Base-by-base conservation (phyloP, 2,888 invertebrate genomes). In the Maniola hyperantus region DNA sequence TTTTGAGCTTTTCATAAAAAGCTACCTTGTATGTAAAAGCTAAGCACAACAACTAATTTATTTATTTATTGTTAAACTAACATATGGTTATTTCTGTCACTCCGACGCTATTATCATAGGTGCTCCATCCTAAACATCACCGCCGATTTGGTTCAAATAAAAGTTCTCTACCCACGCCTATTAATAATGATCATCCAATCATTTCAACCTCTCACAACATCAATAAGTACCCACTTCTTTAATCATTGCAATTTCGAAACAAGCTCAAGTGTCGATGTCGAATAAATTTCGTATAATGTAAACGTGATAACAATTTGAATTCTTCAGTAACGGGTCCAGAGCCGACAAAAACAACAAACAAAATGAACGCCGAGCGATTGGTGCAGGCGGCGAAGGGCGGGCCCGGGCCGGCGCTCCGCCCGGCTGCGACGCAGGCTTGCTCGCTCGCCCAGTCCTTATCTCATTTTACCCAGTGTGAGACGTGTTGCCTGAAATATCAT, bases 251-350 rank as follows among this genome's bases (percentile, higher is more conserved):
- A 91, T 92, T 92, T 92, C 87, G 89, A 91, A 91, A 91, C 91
- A 89, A 90, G 91, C 91, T 87, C 90, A 85, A 77, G 88, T 90
- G 88, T 90, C 89, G 90, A 88, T 89, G 90, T 91, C 90, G 92
- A 91, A 91, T 91, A 91, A 91, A 91, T 92, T 91, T 88, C 84
- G 91, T 91, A 90, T 91, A 91, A 92, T 91, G 91, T 91, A 91
- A 91, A 91, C 91, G 91, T 92, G 91, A 91, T 92, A 91, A 91
- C 92, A 92, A 91, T 92, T 91, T 91, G 91, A 91, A 91, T 92
- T 91, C 91, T 89, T 91, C 87, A 88, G 88, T 89, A 89, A 91
- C 91, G 90, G 91, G 90, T 84, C 88, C 82, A 81, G 82, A 83
- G 88, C 90, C 90, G 91, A 90, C 91, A 89, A 92, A 91, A 91